Evolutionary conservation across 2,797 vertebrate genomes (phyloP), one percentile per base, ranked within the genome.

Genomic region (Onychomys arenicola): DNA sequence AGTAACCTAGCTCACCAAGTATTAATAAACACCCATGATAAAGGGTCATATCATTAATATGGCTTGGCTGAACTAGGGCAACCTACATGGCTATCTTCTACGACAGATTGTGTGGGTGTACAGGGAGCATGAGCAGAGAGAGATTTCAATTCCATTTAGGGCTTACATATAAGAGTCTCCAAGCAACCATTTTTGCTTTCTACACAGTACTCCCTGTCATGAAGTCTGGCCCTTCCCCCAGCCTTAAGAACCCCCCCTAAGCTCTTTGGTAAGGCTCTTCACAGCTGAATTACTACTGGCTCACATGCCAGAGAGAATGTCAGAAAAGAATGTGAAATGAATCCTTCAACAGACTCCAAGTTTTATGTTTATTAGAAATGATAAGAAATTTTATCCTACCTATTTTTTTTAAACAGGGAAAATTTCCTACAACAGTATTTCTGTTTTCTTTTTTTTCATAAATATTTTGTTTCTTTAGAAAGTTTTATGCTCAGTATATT

Each of bases 1-100:
- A 96, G 96, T 93, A 95, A 94, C 86, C 71, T 93, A 95, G 83
- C 96, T 96, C 86, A 85, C 80, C 32, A 83, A 95, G 73, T 95
- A 96, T 97, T 97, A 98, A 97, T 97, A 98, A 97, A 91, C 1
- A 17, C 59, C 25, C 49, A 93, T 91, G 89, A 89, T 87, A 97
- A 93, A 93, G 85, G 92, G 78, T 93, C 46, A 17, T 78, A 92
- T 85, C 61, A 4, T 94, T 95, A 87, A 93, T 89, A 82, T 23
- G 85, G 29, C n/a, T 96, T 90, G 92, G 37, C 82, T 65, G 89
- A 87, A 65, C 77, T 96, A 89, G 91, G 90, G 89, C 23, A 93
- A 75, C 86, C 43, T 69, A n/a, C 73, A 43, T 0, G 2, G 25
- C 76, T 94, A 95, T 93, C 93, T 92, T 78, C 59, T 61, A 71